A percentile compares a stretch with the other conserved stretches of the same genome.
These are phyloP conservation scores for Tinea pellionella DNA, from an alignment of 2,888 invertebrate species.

Conservation along the genomic window DNA sequence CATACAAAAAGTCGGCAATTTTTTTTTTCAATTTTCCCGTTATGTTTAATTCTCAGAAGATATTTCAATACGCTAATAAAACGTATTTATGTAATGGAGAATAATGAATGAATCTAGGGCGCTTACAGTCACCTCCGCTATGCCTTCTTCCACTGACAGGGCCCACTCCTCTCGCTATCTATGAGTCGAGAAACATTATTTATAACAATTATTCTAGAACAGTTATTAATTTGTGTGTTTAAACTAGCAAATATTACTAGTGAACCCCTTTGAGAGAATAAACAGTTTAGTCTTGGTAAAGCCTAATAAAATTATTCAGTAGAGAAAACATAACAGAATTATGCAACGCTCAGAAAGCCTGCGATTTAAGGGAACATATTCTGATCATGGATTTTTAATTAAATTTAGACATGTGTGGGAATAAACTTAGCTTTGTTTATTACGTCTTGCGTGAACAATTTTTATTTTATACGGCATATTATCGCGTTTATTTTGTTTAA, in stretches of 20 bases:
- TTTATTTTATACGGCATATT: no score
- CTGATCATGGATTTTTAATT: not conserved
- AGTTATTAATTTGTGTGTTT: not conserved
- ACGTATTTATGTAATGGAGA: no score
- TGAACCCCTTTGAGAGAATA: not conserved
- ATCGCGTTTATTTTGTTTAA: no score
- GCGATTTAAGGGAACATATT: not conserved
- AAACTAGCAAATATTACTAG: not conserved
- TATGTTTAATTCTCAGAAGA: not conserved
- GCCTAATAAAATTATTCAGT: constrained; percentile 25
- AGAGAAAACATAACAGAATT: constrained; percentile 50
- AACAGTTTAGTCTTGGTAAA: not conserved
- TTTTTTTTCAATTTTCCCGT: not conserved
- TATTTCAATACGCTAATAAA: not conserved
- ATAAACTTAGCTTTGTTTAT: no score
- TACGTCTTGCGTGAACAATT: no score
- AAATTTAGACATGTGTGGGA: no score
- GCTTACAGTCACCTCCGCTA: no score
- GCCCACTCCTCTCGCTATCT: no score
- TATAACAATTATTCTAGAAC: no score
- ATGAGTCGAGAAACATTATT: no score
- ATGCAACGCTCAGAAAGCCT: constrained; percentile 30
- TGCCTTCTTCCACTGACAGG: no score
- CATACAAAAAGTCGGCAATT: not conserved
- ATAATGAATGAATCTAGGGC: no score